Evolutionary conservation across 2,113 vertebrate genomes (phyloP).

Genomic region (Tretioscincus oriximinensis): DNA sequence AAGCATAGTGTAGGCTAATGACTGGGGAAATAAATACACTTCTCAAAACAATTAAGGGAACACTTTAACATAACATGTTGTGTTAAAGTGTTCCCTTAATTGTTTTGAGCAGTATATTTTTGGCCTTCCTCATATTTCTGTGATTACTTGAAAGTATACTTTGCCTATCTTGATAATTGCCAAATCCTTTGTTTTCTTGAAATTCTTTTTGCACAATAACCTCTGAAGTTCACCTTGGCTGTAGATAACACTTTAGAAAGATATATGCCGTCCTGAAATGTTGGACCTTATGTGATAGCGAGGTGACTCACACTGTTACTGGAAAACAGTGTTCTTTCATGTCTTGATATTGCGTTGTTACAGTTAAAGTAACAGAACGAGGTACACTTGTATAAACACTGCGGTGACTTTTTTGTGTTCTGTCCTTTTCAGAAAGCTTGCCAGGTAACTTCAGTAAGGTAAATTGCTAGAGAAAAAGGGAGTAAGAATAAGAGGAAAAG

Average conservation of each 20-base stretch:
- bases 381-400: neutral
- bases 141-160: neutral
- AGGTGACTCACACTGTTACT: neutral
- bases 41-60: too few species aligned
- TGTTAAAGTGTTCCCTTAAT: too few species aligned
- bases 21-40: neutral
- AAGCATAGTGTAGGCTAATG: neutral
- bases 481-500: neutral
- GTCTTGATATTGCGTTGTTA: neutral
- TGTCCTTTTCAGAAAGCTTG: neutral
- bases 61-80: too few species aligned
- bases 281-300: neutral
- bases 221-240: neutral
- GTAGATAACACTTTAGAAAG: neutral
- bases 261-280: neutral
- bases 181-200: too few species aligned
- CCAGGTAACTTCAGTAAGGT: neutral
- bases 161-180: neutral
- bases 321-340: neutral
- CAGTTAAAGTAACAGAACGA: neutral
- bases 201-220: neutral
- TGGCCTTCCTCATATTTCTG: neutral
- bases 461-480: neutral
- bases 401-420: neutral
- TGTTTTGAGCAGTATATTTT: too few species aligned